A percentile compares a stretch with the other conserved stretches of the same genome.
These are phyloP conservation scores for Drosophila engyochracea DNA, from an alignment of 2,888 invertebrate species.

Conservation along the genomic window DNA sequence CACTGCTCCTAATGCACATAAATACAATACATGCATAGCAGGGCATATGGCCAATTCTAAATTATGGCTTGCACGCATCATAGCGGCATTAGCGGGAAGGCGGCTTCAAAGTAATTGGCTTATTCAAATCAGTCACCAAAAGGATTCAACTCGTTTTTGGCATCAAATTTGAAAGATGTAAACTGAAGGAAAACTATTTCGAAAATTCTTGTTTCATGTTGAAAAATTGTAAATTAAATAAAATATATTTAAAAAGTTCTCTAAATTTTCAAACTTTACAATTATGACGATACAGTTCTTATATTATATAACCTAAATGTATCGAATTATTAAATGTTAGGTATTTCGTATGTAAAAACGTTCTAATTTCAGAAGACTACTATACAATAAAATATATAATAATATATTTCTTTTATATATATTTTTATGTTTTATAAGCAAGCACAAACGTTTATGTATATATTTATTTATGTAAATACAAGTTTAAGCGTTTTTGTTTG, in stretches of 20 bases:
- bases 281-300: no score
- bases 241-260: background rate
- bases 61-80: constrained; percentile 1
- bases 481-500: constrained; percentile 35
- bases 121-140: background rate
- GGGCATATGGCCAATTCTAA: background rate
- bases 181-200: background rate
- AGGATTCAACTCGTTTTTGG: background rate
- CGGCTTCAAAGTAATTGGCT: constrained; percentile 11
- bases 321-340: background rate
- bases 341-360: background rate
- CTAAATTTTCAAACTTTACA: no score
- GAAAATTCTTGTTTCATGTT: background rate
- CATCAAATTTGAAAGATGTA: background rate
- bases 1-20: constrained; percentile 14
- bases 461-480: constrained; percentile 2
- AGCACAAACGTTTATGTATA: background rate
- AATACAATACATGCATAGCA: background rate
- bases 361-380: background rate
- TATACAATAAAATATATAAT: background rate
- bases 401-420: background rate
- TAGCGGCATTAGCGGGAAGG: constrained; percentile 14
- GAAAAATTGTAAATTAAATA: background rate
- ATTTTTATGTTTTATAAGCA: background rate
- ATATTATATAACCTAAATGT: background rate